These are phyloP conservation scores for Ammospiza caudacuta DNA, from an alignment of 2,113 vertebrate species.

Conservation along the genomic window DNA sequence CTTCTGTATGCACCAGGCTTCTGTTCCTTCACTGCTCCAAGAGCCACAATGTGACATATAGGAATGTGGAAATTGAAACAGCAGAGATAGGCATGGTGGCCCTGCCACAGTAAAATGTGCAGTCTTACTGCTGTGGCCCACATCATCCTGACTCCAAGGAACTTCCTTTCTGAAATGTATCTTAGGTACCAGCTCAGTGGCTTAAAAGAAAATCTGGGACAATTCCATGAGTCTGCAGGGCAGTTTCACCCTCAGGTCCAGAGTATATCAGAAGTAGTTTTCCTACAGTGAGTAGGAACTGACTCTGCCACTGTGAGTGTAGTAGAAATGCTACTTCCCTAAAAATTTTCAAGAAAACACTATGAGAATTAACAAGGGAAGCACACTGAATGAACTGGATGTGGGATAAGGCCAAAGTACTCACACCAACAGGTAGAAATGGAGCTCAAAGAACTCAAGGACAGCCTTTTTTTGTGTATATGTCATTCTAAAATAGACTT, in stretches of 20 bases:
- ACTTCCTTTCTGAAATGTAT: not conserved
- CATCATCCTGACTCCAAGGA: not conserved
- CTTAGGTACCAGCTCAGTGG: not conserved
- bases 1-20: not conserved
- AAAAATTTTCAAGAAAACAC: not conserved
- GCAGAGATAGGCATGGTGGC: not conserved
- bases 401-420: not conserved
- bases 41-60: not conserved
- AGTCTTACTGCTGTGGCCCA: not conserved
- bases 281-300: not conserved
- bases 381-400: not conserved
- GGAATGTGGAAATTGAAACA: slow-evolving; percentile 7
- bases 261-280: not conserved
- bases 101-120: not conserved
- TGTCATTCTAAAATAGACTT: slow-evolving; percentile 1
- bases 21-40: not conserved
- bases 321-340: not conserved
- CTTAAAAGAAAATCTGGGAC: not conserved
- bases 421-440: not conserved
- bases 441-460: not conserved
- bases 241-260: not conserved
- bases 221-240: not conserved
- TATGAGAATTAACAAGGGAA: not conserved
- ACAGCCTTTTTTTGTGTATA: not conserved
- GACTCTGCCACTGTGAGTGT: not conserved